Percentiles rank a stretch among this genome's conserved stretches.
Evolutionary conservation across 2,113 vertebrate species (phyloP).

Genomic region (Gymnobelideus leadbeateri): DNA sequence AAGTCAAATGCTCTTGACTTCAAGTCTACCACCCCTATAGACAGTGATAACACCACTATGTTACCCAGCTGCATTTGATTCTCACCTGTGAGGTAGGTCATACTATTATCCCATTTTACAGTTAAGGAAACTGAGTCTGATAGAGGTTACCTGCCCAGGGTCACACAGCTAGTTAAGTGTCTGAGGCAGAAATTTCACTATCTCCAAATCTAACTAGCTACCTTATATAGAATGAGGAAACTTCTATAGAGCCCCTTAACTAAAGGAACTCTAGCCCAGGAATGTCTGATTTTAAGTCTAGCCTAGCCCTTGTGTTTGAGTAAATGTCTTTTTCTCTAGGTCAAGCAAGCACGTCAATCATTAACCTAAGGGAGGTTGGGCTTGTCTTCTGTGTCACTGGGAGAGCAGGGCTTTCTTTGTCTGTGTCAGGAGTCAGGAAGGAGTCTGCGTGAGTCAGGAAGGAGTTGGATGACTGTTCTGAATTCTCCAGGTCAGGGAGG

Average conservation of each 20-base stretch:
- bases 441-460: background rate
- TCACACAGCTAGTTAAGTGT: background rate
- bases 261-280: background rate
- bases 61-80: background rate
- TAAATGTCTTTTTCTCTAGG: background rate
- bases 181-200: background rate
- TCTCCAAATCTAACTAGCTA: background rate
- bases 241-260: background rate
- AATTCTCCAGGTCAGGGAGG: background rate
- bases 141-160: background rate
- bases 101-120: background rate
- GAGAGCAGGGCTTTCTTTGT: background rate
- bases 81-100: background rate
- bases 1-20: background rate
- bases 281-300: background rate
- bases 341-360: background rate
- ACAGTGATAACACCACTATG: background rate
- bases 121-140: background rate
- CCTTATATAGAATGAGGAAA: background rate
- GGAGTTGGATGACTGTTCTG: background rate
- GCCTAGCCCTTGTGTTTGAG: background rate
- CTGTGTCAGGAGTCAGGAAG: background rate
- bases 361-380: background rate
- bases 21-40: background rate
- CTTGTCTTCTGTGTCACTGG: background rate